Evolutionary conservation across 2,888 invertebrate species (phyloP).

Genomic region (Oxyscelio sp.): DNA sequence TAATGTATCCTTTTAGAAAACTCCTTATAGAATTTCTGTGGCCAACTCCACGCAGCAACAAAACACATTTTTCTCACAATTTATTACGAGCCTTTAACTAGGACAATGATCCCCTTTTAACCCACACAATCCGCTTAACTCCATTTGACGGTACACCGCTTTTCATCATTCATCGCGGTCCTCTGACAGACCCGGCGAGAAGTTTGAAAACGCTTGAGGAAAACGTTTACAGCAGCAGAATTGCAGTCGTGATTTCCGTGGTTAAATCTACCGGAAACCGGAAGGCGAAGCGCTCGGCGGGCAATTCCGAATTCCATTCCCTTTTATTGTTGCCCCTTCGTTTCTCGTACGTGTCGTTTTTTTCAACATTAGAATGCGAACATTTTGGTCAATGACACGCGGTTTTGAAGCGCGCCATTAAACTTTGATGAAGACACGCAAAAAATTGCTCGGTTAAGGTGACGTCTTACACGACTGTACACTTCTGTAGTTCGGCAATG

Average conservation of each 20-base stretch:
- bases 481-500: too few relatives aligned
- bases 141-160: not conserved
- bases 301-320: conserved; percentile 67
- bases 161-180: not conserved
- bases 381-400: conserved; percentile 49
- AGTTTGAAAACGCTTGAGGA: conserved; percentile 49
- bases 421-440: too few relatives aligned
- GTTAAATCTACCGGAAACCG: conserved; percentile 73
- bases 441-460: too few relatives aligned
- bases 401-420: conserved; percentile 25
- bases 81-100: not conserved
- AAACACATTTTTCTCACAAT: not conserved
- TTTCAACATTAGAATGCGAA: conserved; percentile 35
- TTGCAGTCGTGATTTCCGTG: conserved; percentile 64
- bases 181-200: conserved; percentile 10
- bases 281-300: conserved; percentile 62
- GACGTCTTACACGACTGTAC: too few relatives aligned
- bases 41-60: not conserved
- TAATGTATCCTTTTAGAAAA: not conserved
- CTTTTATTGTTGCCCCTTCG: conserved; percentile 40
- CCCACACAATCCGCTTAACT: conserved; percentile 4
- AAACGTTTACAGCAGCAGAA: conserved; percentile 65
- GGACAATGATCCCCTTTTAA: not conserved
- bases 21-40: not conserved
- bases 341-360: conserved; percentile 24